Evolutionary conservation across 2,797 vertebrate genomes (phyloP), one percentile per base, ranked within the genome.

Genomic region (Chiloscyllium punctatum): DNA sequence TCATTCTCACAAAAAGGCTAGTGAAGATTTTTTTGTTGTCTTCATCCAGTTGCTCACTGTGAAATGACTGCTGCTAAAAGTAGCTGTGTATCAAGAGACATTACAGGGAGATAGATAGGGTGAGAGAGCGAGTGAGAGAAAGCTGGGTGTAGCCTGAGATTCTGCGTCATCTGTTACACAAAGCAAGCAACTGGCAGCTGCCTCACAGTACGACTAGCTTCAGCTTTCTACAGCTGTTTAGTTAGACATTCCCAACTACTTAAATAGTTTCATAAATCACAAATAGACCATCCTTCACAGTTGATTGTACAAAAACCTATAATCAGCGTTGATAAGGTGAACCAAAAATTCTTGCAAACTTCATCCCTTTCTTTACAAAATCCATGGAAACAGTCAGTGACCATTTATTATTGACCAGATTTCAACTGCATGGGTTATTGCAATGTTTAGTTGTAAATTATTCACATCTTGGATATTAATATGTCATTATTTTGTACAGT

Each of bases 391-490:
- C 96, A 96, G 96, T 96, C 96, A 96, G 96, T 97, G 96, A 96
- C 96, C 33, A 95, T 97, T 97, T 95, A 21, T 96, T 96, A 97
- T 96, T 96, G 97, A 96, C 96, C 96, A 96, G 96, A 96, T 96
- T 95, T 96, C 53, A 96, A 88, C 96, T 96, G 96, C 96, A 94
- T 95, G 96, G 94, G 57, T 96, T 94, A 71, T 66, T 77, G 72
- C 95, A 97, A 97, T 97, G 96, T 96, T 95, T 96, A 96, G 96
- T 96, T 95, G 97, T 97, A 96, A 97, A 98, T 98, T 97, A 97
- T 97, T 97, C 97, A 97, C 94, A 16, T 96, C 92, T 96, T 95
- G 62, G 96, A 96, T 96, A 86, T 96, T 96, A 96, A 97, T 97
- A 95, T 96, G 95, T 97, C 97, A 96, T 97, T 97, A 96, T 42